Evolutionary conservation across 1,140 invertebrate genomes (phyloP), one percentile per base, ranked within the genome.

Genomic region (Drosophila bifasciata): DNA sequence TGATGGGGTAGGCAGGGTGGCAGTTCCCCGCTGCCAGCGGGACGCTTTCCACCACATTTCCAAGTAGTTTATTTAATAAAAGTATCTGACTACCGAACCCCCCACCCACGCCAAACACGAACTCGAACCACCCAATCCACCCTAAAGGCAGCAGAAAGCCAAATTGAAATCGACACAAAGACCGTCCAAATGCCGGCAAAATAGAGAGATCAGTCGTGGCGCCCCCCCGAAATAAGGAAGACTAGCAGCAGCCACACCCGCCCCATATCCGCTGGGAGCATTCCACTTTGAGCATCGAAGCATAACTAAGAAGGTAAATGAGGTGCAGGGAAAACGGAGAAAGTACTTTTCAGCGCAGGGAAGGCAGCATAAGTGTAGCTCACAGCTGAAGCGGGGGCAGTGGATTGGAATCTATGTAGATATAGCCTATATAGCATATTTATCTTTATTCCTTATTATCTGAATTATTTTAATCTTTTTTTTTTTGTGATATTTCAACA

Each of bases 41-140:
- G 15, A 3, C 13, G 28, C 41, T 17, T 55, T 49, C 32, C 51
- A 11, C 55, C 15, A 60, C 36, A 40, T 48, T 23, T 17, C 49
- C 51, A 59, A 71, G 43, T 76, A 80, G 77, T 76, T 72, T 76
- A 79, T 80, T 80, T 76, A 61, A 79, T 75, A 80, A 79, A 60
- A 62, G 61, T 69, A 62, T 75, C 46, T 40, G n/a, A 43, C 16
- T 48, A 19, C 44, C 15, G 39, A n/a, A n/a, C n/a, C n/a, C n/a
- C n/a, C 17, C 23, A 17, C 44, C 17, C 8, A n/a, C n/a, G n/a
- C 41, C 39, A 19, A 3, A 17, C 11, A 15, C 19, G 46, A 52
- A 16, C 48, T n/a, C n/a, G n/a, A n/a, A n/a, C 8, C 28, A 2
- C 7, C 8, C 7, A 1, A 0, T 9, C 2, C 28, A 32, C 11